Base-by-base conservation (phyloP, 2,888 invertebrate species). In the Tryphoninae sp. region DNA sequence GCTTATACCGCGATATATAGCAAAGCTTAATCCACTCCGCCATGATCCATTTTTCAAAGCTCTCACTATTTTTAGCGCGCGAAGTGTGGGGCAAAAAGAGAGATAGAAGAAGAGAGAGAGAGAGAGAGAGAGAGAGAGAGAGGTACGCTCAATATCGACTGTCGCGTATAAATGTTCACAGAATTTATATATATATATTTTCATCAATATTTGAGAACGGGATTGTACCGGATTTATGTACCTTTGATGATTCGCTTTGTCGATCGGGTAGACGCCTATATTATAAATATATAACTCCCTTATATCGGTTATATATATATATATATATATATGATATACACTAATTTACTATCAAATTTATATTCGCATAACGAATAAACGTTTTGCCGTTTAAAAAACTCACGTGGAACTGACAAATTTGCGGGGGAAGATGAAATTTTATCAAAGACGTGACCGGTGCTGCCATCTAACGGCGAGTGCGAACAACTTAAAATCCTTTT, bases 171-270 rank as follows among this genome's bases (percentile, higher is more conserved):
- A 9, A n/a, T 69, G 62, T 23, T 40, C 58, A n/a, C 53, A 22
- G 23, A 62, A 65, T 45, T 23, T 65, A n/a, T 23, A 49, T 51
- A 51, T 51, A 51, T 51, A 51, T 51, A 51, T 51, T 45, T 61
- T 62, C 42, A 68, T 68, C 68, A 76, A 76, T 76, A 62, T 76
- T 69, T 62, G 68, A 76, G 62, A 19, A n/a, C 42, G 7, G 53
- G 61, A 69, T 51, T 62, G 49, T 45, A 53, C 26, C 33, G 16
- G 23, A 40, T 59, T 51, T 61, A 23, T 62, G 61, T 33, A 61
- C 33, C 49, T 51, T 33, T 55, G 53, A 61, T 76, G 58, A 74
- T 62, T 40, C 59, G 53, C 51, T 76, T 68, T 62, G 51, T 23
- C 11, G 61, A 61, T 76, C 51, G 58, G 13, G 19, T 19, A 64